Evolutionary conservation across 2,797 vertebrate genomes (phyloP), one percentile per base, ranked within the genome.

Genomic region (Macroramphosus scolopax): DNA sequence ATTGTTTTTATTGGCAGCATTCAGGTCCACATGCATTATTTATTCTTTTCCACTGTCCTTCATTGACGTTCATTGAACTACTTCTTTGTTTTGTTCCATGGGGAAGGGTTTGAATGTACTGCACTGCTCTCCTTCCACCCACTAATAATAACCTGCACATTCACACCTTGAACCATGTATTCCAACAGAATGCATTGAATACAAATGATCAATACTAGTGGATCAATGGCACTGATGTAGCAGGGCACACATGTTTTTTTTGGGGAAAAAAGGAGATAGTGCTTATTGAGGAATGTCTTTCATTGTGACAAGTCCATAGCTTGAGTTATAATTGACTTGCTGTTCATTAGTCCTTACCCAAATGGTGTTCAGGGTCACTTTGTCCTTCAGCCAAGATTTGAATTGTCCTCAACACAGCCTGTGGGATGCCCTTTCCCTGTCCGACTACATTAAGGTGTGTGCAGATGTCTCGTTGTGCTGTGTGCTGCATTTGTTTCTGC

Each of bases 1-100:
- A 13, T 10, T 13, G 3, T 43, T 63, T n/a, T 61, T 47, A 43
- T 41, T 5, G 38, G 22, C 26, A 48, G 57, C 36, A 6, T 37
- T 45, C 50, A 8, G 9, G 57, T 44, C 61, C 5, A 25, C 73
- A 55, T 79, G 41, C 49, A 80, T 80, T 76, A 84, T 87, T 82
- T 57, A 79, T 76, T 67, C 12, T 55, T 77, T 72, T 67, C 63
- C 67, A 44, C 43, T n/a, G 54, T 54, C 63, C 39, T 49, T 38
- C 8, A 10, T 43, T 54, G 54, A 63, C 44, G 49, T 70, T 59
- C 22, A 58, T 8, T 36, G 30, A 25, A 53, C 42, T 14, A 17
- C 67, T 40, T 72, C 31, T 49, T 44, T 41, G 41, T 66, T 71
- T 61, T 55, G 30, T 58, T 70, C 45, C 4, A 6, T 47, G 6